Base-by-base conservation (phyloP, 2,113 vertebrate species). In the Eurystomus gularis region DNA sequence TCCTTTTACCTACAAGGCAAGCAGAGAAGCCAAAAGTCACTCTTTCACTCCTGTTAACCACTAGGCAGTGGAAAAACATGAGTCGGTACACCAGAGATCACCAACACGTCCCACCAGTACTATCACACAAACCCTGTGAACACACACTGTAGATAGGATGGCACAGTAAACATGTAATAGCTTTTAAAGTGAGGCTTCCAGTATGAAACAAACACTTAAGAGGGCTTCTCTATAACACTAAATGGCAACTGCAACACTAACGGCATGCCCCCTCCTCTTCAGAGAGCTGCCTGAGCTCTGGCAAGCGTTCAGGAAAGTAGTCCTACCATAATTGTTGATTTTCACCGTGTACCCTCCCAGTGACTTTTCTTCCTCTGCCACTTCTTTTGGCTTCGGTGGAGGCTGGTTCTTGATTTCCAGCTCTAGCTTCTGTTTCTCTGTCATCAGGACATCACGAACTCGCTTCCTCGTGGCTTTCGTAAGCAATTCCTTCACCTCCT, bases 281-380 rank as follows among this genome's bases (percentile, higher is more conserved):
- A 57, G 40, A 58, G 9, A 78, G 10, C 17, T 7, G 6, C 13
- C 4, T 1, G 8, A 70, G n/a, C 13, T 81, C 40, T 18, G 42
- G 3, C 4, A 44, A 10, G 16, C 1, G 0, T 19, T 60, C 29
- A 55, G 18, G 82, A 82, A 66, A 88, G 9, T 1, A 76, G 39
- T 25, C 97, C 49, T 98, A 99, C 99, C 99, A 1, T 99, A 99
- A 95, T 99, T 99, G 73, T 98, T 99, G 92, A 99, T 99, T 97
- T 99, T 99, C 90, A 99, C 99, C 1, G 99, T 99, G 92, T 99
- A 99, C 5, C 98, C 96, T 49, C 97, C 96, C 46, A 97, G 95
- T 0, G 96, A 96, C 68, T 98, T 98, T 31, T 98, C 97, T 18
- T 96, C 97, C 31, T 99, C 98, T 37, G 21, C 51, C 13, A 80